Percentiles rank a stretch among this genome's conserved stretches.
Conservation (phyloP, 2,113 vertebrate genomes). For the Isurus oxyrinchus region DNA sequence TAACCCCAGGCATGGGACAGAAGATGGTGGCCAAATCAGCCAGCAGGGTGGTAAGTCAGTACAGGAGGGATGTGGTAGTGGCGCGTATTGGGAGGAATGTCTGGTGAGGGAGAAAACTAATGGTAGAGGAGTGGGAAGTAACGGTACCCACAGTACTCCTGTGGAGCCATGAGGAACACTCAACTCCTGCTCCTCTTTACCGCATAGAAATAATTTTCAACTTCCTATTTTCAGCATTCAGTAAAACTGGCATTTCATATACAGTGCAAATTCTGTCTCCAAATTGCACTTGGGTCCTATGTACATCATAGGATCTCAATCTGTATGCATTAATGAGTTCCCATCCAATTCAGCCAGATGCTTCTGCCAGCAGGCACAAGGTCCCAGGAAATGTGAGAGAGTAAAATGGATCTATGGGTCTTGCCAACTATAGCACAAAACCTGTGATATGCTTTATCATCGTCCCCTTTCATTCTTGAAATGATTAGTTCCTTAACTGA, state of each 20-base stretch:
- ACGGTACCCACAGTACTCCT: background rate
- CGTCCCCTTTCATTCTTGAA: background rate
- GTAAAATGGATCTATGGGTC: too few relatives aligned
- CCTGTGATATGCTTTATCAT: too few relatives aligned
- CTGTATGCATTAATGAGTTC: background rate
- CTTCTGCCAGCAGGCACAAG: background rate
- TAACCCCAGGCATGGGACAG: background rate
- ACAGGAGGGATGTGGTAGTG: background rate
- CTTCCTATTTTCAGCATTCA: too few relatives aligned
- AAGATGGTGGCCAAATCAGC: background rate
- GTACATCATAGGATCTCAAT: too few relatives aligned
- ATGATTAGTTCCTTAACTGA: too few relatives aligned
- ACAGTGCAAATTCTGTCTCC: too few relatives aligned
- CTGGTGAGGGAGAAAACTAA: background rate
- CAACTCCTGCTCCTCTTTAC: too few relatives aligned
- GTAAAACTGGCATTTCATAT: too few relatives aligned
- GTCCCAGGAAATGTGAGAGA: background rate
- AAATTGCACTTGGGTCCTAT: too few relatives aligned
- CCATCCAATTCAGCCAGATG: background rate
- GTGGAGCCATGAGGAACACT: background rate
- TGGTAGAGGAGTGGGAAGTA: background rate
- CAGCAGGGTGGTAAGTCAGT: background rate
- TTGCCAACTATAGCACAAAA: too few relatives aligned
- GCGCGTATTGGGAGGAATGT: background rate
- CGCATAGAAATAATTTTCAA: too few relatives aligned